Conservation (phyloP, 2,888 invertebrate genomes). For the Neoascia interrupta region DNA sequence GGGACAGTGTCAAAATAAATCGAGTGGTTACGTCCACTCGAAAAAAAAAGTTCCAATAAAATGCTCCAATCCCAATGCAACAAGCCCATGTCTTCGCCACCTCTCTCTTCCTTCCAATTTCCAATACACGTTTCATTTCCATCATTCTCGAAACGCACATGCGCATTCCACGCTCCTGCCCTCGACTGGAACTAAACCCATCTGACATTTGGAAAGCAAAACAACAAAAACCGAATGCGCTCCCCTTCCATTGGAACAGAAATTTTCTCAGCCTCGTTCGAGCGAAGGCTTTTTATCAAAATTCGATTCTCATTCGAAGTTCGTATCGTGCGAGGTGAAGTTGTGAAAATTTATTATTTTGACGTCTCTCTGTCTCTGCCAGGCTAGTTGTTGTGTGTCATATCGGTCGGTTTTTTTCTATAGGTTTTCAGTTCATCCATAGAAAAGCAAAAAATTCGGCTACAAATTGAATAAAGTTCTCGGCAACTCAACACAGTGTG, state of each 20-base stretch:
- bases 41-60: too few species aligned
- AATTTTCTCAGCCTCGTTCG: not conserved
- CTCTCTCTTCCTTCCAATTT: conserved; percentile 5
- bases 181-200: conserved; percentile 19
- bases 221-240: conserved; percentile 4
- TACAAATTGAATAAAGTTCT: too few species aligned
- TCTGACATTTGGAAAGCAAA: conserved; percentile 51
- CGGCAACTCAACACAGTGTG: too few species aligned
- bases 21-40: too few species aligned
- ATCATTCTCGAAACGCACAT: conserved; percentile 8
- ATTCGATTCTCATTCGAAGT: conserved; percentile 56
- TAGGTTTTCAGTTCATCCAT: conserved; percentile 35
- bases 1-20: too few species aligned
- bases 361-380: conserved; percentile 45
- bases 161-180: conserved; percentile 24
- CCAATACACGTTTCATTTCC: not conserved
- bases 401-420: conserved; percentile 55
- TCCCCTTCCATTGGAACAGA: not conserved
- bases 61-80: conserved; percentile 2
- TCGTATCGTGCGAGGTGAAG: conserved; percentile 56
- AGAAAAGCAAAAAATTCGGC: not conserved
- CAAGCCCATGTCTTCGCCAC: conserved; percentile 3
- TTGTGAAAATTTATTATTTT: conserved; percentile 26
- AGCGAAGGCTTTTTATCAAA: conserved; percentile 24
- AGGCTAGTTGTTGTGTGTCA: conserved; percentile 43